Evolutionary conservation across 2,113 vertebrate species (phyloP), one percentile per base, ranked within the genome.

Genomic region (Phasianus colchicus): DNA sequence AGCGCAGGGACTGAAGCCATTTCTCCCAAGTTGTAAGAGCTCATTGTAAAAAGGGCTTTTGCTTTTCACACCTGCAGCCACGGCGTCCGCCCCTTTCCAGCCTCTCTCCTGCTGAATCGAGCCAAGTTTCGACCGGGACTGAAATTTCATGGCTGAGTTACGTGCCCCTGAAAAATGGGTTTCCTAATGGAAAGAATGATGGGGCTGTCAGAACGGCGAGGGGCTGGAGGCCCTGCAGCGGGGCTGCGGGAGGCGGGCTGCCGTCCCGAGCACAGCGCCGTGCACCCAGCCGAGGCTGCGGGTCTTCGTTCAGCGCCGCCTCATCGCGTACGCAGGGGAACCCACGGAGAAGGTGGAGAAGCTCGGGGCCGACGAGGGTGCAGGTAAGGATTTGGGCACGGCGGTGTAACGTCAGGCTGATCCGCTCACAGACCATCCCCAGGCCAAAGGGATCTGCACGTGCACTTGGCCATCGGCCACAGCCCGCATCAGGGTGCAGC

Each of bases 131-230:
- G 81, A 90, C 85, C 86, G 40, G 36, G 89, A 96, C 80, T 72
- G 93, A 66, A 69, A 78, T 83, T 76, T 94, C 91, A 89, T 82
- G 90, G 96, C 87, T 93, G 95, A 93, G 81, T 79, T 89, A 45
- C 16, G 40, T 57, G 63, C 74, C 87, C 91, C 72, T 72, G 82
- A 90, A 91, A 90, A 64, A 75, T n/a, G 81, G 85, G 40, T 95
- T 96, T 97, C 90, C 92, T 91, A 74, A 96, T 96, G 97, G 97
- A 90, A 97, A 97, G 80, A 77, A 34, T 92, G 96, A 96, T 83
- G 42, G 55, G 55, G 66, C 86, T 69, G 78, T 55, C 71, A 29
- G 86, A 80, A 2, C 0, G 15, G 58, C 57, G 66, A 67, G 67
- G 18, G 73, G 43, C 86, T 66, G 3, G 30, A 61, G 78, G 65